Percentiles rank a stretch among this genome's conserved stretches.
These are phyloP conservation scores for Scaptomyza flava DNA, from an alignment of 2,888 invertebrate species.

Conservation along the genomic window DNA sequence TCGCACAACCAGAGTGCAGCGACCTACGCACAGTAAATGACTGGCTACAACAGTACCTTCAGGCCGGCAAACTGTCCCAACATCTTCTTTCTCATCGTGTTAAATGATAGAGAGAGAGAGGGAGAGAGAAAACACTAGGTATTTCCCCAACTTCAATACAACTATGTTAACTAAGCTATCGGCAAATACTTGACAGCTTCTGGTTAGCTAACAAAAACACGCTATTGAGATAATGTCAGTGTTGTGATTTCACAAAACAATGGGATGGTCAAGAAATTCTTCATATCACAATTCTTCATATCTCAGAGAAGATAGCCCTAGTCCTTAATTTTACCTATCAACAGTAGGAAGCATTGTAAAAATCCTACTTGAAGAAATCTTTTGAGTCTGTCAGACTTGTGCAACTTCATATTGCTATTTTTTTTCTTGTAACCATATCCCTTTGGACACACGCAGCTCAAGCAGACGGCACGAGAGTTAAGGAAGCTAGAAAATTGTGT, in stretches of 20 bases:
- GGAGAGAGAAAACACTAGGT: not conserved
- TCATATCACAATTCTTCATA: no score
- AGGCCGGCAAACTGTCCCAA: constrained; percentile 9
- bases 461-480: no score
- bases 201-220: not conserved
- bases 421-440: no score
- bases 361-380: no score
- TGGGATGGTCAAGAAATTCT: not conserved
- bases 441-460: no score
- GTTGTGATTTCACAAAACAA: not conserved
- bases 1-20: constrained; percentile 46
- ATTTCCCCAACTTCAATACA: not conserved
- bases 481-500: no score
- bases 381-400: no score
- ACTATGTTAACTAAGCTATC: not conserved
- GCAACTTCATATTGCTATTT: no score
- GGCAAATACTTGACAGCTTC: not conserved
- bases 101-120: not conserved
- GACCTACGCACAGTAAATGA: constrained; percentile 60
- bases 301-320: no score
- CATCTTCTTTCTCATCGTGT: not conserved
- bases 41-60: constrained; percentile 24
- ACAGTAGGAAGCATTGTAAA: not conserved
- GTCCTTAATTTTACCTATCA: not conserved
- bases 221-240: not conserved